Evolutionary conservation across 2,797 vertebrate genomes (phyloP).

Genomic region (Siniperca undulata): DNA sequence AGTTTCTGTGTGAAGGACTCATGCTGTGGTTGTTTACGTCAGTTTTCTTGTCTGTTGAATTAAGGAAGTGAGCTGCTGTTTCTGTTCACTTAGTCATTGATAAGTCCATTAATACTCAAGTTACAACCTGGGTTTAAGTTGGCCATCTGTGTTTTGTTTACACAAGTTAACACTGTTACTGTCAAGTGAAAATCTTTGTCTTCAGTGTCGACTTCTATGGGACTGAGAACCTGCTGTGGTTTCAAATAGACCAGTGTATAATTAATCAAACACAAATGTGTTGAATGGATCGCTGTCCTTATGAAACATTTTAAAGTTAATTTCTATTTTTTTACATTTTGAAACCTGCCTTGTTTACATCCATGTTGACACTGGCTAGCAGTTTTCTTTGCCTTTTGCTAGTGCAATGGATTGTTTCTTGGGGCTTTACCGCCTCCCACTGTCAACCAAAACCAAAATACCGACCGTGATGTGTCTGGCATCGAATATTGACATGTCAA

Average conservation of each 20-base stretch:
- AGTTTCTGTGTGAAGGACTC: background rate
- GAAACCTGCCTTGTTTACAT: background rate
- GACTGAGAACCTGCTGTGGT: background rate
- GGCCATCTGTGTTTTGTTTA: background rate
- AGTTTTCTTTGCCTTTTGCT: background rate
- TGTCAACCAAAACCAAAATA: background rate
- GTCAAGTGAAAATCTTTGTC: background rate
- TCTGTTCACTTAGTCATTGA: background rate
- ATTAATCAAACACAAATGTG: background rate
- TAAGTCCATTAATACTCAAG: background rate
- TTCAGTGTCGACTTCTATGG: background rate
- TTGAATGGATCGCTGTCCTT: background rate
- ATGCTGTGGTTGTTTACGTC: background rate
- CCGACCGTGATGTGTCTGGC: background rate
- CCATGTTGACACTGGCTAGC: background rate
- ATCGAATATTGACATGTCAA: background rate
- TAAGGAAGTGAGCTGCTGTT: constrained; percentile 7
- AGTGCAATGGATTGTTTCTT: background rate
- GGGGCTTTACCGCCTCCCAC: background rate
- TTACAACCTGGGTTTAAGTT: background rate
- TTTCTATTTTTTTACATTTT: background rate
- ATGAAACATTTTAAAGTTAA: background rate
- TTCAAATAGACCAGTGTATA: background rate
- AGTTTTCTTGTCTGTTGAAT: background rate
- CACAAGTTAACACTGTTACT: background rate